phyloP scores from a whole-genome alignment of 2,888 invertebrate species.

The Pheosia tremula region DNA sequence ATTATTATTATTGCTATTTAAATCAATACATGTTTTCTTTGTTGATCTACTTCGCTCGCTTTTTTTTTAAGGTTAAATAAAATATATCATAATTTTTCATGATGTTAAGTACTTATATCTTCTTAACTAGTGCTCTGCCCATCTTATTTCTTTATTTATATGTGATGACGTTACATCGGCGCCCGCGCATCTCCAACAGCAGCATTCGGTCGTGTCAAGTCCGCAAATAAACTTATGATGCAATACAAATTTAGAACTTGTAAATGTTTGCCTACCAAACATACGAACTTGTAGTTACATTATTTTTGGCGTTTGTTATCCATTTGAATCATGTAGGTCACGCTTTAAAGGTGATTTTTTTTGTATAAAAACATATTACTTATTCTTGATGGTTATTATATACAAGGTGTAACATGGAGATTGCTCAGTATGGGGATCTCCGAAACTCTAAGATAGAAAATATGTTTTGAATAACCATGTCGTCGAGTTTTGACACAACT shows the following conservation, averaged over 20 bases:
- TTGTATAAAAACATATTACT: background rate
- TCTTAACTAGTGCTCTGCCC: background rate
- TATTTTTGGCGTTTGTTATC: conserved; percentile 44
- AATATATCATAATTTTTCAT: no score
- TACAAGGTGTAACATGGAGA: no score
- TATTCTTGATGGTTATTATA: background rate
- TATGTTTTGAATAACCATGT: no score
- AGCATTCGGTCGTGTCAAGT: conserved; percentile 59
- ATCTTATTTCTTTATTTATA: conserved; percentile 21
- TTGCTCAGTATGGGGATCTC: no score
- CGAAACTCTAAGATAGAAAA: no score
- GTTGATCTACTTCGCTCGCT: no score
- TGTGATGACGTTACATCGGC: conserved; percentile 34
- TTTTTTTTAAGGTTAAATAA: no score
- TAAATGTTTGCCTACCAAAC: conserved; percentile 33
- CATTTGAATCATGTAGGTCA: conserved; percentile 28
- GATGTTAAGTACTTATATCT: no score
- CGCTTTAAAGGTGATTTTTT: conserved; percentile 1
- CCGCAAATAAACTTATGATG: conserved; percentile 72
- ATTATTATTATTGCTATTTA: no score
- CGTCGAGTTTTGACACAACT: no score
- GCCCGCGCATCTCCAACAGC: conserved; percentile 41
- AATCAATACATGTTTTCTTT: no score
- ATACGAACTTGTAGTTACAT: conserved; percentile 27
- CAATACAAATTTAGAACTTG: conserved; percentile 52